Base-by-base conservation (phyloP, 2,797 vertebrate species). In the Acridotheres tristis region DNA sequence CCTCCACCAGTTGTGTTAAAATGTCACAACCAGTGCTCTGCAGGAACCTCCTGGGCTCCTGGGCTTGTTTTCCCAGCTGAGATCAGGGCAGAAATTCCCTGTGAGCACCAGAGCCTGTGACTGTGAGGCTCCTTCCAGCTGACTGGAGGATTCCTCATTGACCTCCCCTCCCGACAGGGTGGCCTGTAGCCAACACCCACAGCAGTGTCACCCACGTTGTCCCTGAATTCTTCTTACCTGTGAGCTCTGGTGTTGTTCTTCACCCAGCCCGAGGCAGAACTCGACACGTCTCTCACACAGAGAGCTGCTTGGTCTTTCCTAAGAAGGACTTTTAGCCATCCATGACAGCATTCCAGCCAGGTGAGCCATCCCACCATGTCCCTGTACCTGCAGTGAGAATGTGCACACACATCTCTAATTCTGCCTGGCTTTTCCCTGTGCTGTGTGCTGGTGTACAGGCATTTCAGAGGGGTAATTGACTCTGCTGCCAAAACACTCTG, bases 361-460 rank as follows among this genome's bases (percentile, higher is more conserved):
- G 11, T 36, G 69, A 66, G 36, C 30, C 21, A 0, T 74, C 43
- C 53, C 45, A 42, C 61, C 36, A 2, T 4, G 26, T 21, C 51
- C 42, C 36, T 57, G 54, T 57, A 50, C 8, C 43, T 58, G 61
- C 53, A 66, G 21, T 14, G 66, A 50, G 22, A 38, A 22, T 2
- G 22, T n/a, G 58, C 68, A 55, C 80, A 47, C n/a, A n/a, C 18
- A 27, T 38, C 57, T 54, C 14, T 16, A 9, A 20, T 34, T 40
- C 34, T 83, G 25, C 29, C 54, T 61, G 29, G 1, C 11, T 17
- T 20, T 11, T 2, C n/a, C 47, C 48, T 0, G 0, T 20, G 9
- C 40, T 36, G 11, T 23, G 23, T 45, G 29, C 8, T 54, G 29
- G 25, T 54, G 11, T 47, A 13, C n/a, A 53, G 29, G 13, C 19